Evolutionary conservation across 2,113 vertebrate genomes (phyloP).

Genomic region (Anarhynchus alexandrinus): DNA sequence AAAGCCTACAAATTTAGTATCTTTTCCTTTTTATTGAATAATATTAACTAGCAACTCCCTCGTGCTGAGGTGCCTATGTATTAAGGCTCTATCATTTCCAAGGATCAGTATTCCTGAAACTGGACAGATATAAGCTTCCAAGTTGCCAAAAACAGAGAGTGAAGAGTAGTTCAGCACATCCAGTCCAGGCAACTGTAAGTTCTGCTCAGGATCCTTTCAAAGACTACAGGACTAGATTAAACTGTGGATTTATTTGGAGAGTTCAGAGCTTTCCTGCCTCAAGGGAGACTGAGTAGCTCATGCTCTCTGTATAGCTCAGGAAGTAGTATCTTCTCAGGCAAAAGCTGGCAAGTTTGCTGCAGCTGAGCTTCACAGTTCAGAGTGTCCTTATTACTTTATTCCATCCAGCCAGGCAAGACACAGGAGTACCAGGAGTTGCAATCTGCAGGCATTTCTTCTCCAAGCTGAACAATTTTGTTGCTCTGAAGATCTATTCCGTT

Average conservation of each 20-base stretch:
- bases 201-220: neutral
- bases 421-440: neutral
- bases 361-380: neutral
- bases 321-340: neutral
- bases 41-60: neutral
- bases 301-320: neutral
- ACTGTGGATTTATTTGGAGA: neutral
- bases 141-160: neutral
- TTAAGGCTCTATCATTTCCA: neutral
- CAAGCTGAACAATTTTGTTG: neutral
- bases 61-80: too few species aligned
- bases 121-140: neutral
- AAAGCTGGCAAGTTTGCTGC: neutral
- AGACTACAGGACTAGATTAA: neutral
- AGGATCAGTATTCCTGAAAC: neutral
- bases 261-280: neutral
- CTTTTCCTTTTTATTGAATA: neutral
- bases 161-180: neutral
- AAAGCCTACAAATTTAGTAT: neutral
- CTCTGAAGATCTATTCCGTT: neutral
- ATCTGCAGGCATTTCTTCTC: neutral
- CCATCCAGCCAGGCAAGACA: neutral
- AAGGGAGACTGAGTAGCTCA: neutral
- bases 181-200: neutral
- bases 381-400: neutral